Conservation (phyloP, 1,140 invertebrate species). For the Drosophila punjabiensis region DNA sequence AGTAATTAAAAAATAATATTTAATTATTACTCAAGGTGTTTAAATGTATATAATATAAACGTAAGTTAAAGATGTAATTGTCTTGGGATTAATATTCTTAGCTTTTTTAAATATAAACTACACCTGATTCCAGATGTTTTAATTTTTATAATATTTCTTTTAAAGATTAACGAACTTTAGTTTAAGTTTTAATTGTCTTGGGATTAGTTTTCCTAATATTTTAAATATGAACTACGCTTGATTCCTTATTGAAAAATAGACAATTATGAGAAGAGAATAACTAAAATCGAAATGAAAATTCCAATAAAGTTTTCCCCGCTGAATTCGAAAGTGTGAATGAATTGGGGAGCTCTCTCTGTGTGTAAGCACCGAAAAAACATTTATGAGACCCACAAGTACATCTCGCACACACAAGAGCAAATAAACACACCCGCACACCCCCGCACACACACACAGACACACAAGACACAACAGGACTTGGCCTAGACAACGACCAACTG, state of each 20-base stretch:
- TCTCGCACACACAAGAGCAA: constrained; percentile 7
- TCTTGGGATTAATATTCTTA: no score
- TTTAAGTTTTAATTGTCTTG: no score
- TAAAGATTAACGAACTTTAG: no score
- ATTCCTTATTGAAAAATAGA: constrained; percentile 5
- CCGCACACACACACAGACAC: background rate
- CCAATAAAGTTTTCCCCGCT: constrained; percentile 9
- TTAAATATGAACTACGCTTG: no score
- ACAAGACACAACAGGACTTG: constrained; percentile 13
- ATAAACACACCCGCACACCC: constrained; percentile 8
- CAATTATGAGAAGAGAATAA: background rate
- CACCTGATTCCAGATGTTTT: no score
- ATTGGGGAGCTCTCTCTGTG: background rate
- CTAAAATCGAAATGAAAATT: constrained; percentile 19
- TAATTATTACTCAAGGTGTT: background rate
- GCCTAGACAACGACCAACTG: constrained; percentile 30
- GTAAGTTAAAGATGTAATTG: no score
- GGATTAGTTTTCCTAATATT: no score
- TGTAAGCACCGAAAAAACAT: constrained; percentile 36
- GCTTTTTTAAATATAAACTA: background rate
- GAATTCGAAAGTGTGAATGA: constrained; percentile 35
- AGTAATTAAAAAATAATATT: background rate
- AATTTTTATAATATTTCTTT: no score
- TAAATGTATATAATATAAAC: no score
- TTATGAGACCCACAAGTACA: constrained; percentile 46